Evolutionary conservation across 2,888 invertebrate genomes (phyloP), one percentile per base, ranked within the genome.

Genomic region (Strigamia maritima): DNA sequence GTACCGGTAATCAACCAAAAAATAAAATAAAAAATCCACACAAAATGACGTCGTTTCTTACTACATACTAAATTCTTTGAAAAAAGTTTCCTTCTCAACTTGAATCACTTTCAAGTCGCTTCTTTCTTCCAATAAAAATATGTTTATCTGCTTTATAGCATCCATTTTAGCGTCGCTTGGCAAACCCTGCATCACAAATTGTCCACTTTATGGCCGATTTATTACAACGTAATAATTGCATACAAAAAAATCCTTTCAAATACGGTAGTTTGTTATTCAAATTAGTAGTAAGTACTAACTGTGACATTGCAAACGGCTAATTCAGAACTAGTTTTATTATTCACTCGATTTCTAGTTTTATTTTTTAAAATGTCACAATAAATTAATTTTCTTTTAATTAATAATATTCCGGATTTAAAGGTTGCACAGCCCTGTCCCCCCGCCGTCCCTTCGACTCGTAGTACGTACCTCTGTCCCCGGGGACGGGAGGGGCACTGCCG

Each of bases 381-480:
- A 24, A 40, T n/a, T 75, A 16, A 75, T 12, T 31, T 38, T 40
- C 31, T 35, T 74, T 70, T 70, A 28, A 28, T 70, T 22, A 70
- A 70, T 70, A 70, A 70, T 70, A 28, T 28, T 16, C 65, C 65
- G 65, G 70, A 28, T 70, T 70, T 70, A 70, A 70, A 70, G 70
- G 78, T 31, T 16, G 78, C 35, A 78, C 78, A 28, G 78, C 78
- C 65, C 78, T 78, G 28, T 78, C 78, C 60, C 60, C 26, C 38
- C 54, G 77, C 49, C 77, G 44, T 49, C 77, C 77, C 78, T 31
- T 31, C 35, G 78, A 60, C 10, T 70, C 70, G 70, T 70, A 70
- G 79, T 79, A 79, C 79, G 75, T 79, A 79, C 79, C 75, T 79
- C 76, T 79, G 76, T 70, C 80, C 80, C 44, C 80, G 70, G 79